Base-by-base conservation (phyloP, 1,140 invertebrate species). In the Drosophila mayri region DNA sequence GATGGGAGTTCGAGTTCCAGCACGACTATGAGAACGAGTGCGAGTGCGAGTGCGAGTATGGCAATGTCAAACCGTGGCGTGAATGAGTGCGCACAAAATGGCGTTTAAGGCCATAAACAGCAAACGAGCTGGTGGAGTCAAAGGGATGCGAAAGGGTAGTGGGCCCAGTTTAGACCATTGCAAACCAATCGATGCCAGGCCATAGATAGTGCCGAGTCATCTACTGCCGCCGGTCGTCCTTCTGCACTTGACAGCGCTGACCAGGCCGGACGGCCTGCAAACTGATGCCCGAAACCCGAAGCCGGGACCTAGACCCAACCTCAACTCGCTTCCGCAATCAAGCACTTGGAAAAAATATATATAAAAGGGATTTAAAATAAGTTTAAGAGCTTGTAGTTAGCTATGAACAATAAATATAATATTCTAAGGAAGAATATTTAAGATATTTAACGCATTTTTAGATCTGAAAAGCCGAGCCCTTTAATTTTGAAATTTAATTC, bases 1-100 rank as follows among this genome's bases (percentile, higher is more conserved):
- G 18, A 37, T n/a, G 50, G n/a, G 32, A 54, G 50, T 25, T 38
- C 35, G 52, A 55, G 35, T 55, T 38, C 14, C 14, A 37, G 50
- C 32, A 54, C 50, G 32, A 54, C 8, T 10, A 38, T 20, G 43
- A 38, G 11, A 4, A 35, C 35, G 35, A 35, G 35, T 4, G 4
- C 35, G 35, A 35, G 35, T 4, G 4, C 35, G 35, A 35, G 35
- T 35, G 11, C 50, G 43, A 38, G 50, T 52, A 57, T 40, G 54
- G 58, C 67, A 64, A 70, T 64, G 59, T 75, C 62, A 81, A 80
- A 67, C 70, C 70, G 74, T 79, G 71, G 84, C 83, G 82, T 81
- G 82, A 85, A 85, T 85, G 82, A 86, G 82, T 76, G 78, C 78
- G 78, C 82, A 87, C 83, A 88, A 88, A 88, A 88, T 88, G 85